Evolutionary conservation across 2,797 vertebrate species (phyloP).

Genomic region (Gorsachius magnificus): DNA sequence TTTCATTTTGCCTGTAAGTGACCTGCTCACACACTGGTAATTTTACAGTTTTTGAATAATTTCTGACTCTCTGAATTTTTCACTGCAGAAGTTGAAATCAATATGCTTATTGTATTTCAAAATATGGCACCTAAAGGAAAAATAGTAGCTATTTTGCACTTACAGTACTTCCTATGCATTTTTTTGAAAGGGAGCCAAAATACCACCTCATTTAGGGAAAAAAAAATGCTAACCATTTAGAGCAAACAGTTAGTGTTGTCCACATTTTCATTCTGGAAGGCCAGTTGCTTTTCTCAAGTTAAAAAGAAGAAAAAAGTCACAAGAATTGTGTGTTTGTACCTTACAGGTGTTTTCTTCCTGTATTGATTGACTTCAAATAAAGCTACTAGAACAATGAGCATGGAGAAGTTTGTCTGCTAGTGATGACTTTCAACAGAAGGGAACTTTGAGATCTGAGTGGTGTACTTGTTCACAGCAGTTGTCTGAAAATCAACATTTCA

Average conservation of each 20-base stretch:
- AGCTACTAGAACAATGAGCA: not conserved
- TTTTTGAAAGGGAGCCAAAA: not conserved
- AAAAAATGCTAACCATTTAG: not conserved
- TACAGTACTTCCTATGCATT: not conserved
- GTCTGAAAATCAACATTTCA: constrained; percentile 1
- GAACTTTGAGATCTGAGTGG: not conserved
- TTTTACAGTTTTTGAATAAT: not conserved
- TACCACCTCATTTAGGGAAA: not conserved
- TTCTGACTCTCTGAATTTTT: not conserved
- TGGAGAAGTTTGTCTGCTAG: not conserved
- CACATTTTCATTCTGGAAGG: not conserved
- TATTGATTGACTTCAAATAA: not conserved
- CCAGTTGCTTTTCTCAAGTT: not conserved
- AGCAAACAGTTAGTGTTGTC: not conserved
- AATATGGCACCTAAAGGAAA: not conserved
- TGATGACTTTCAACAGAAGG: not conserved
- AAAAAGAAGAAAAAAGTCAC: not conserved
- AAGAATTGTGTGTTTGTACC: not conserved
- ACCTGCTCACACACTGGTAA: not conserved
- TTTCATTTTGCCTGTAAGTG: not conserved
- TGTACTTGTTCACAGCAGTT: not conserved
- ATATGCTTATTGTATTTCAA: not conserved
- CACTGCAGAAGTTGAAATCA: not conserved
- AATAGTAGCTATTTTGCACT: not conserved
- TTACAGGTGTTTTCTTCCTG: not conserved